A percentile compares a stretch with the other conserved stretches of the same genome.
Conservation (phyloP, 2,113 vertebrate species). For the Perognathus longimembris region DNA sequence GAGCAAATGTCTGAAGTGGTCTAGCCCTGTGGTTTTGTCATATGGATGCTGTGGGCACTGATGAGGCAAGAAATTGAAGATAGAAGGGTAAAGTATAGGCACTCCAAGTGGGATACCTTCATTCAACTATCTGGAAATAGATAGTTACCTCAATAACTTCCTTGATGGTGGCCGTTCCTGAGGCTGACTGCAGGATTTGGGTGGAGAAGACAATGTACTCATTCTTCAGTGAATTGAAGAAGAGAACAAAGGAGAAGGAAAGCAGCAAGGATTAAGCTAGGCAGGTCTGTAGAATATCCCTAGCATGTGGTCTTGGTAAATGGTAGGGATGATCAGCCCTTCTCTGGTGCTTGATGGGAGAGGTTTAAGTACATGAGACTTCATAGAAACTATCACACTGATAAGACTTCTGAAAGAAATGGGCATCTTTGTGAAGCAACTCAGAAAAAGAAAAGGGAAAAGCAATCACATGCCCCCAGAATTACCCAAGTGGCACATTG, state of each 20-base stretch:
- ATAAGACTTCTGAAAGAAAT: background rate
- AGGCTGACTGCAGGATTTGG: background rate
- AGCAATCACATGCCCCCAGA: background rate
- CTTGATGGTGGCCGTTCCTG: background rate
- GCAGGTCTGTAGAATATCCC: background rate
- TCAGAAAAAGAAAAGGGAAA: background rate
- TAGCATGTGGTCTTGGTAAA: background rate
- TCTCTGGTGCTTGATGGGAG: background rate
- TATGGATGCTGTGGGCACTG: background rate
- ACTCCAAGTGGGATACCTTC: background rate
- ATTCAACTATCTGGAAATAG: background rate
- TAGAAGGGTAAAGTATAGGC: background rate
- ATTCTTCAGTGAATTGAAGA: background rate
- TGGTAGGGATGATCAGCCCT: background rate
- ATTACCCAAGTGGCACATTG: background rate
- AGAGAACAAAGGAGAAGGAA: background rate
- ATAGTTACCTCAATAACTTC: too few relatives aligned
- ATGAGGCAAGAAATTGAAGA: background rate
- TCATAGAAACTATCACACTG: background rate
- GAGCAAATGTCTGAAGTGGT: background rate
- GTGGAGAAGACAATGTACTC: background rate
- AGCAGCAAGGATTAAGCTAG: background rate
- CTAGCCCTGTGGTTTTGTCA: background rate
- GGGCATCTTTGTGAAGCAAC: background rate
- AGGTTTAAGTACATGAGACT: background rate